These are phyloP conservation scores for Semibalanus balanoides DNA, from an alignment of 1,140 invertebrate species.

Conservation along the genomic window DNA sequence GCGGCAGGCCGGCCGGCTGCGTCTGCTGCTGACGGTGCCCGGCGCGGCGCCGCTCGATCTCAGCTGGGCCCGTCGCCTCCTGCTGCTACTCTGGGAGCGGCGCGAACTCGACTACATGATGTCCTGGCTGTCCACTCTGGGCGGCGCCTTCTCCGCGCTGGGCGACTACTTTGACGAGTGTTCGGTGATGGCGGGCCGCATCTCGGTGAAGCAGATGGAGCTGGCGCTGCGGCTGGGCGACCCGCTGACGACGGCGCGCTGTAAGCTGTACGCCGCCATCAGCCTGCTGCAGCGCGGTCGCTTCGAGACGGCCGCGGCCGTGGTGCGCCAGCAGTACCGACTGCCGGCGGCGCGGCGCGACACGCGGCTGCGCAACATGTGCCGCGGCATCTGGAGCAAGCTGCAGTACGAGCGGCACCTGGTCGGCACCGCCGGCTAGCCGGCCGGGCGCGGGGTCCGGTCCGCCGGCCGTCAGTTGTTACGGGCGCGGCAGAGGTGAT, in stretches of 20 bases:
- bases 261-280: conserved; percentile 68
- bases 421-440: not conserved
- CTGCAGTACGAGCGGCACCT: not conserved
- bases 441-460: too few relatives aligned
- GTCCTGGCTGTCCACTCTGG: conserved; percentile 90
- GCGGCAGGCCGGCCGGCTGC: not conserved
- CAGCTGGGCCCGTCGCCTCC: not conserved
- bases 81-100: conserved; percentile 34
- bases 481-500: too few relatives aligned
- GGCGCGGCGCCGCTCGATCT: not conserved
- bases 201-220: conserved; percentile 64
- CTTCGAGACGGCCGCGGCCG: conserved; percentile 8
- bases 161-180: conserved; percentile 67
- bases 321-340: not conserved
- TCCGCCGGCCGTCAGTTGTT: too few relatives aligned
- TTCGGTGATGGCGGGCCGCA: conserved; percentile 69
- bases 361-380: not conserved
- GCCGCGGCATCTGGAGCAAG: not conserved
- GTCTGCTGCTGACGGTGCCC: not conserved
- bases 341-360: not conserved
- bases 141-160: conserved; percentile 82
- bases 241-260: conserved; percentile 57
- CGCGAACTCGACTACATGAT: conserved; percentile 67
- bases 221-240: conserved; percentile 64
- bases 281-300: conserved; percentile 64